Conservation (phyloP, 2,888 invertebrate species). For the Candidula unifasciata region DNA sequence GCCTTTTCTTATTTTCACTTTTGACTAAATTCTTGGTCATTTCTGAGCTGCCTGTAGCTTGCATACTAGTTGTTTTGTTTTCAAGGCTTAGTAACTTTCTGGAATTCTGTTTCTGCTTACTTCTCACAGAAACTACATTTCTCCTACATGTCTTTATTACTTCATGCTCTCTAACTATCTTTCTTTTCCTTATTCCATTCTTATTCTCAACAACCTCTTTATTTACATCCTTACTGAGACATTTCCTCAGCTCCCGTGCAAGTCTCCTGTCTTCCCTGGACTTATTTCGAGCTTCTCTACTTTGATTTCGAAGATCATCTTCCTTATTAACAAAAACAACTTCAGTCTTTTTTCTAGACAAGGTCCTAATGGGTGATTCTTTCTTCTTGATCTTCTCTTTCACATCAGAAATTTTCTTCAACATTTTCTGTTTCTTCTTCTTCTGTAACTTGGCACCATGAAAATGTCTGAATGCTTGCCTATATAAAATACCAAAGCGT, state of each 20-base stretch:
- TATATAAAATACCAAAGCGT: constrained; percentile 40
- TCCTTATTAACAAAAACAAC: neutral
- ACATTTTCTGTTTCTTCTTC: neutral
- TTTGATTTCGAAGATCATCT: neutral
- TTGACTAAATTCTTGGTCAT: neutral
- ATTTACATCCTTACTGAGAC: neutral
- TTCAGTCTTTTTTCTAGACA: neutral
- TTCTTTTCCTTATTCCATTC: neutral
- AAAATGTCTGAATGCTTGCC: constrained; percentile 39
- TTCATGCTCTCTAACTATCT: neutral
- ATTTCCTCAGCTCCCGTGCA: neutral
- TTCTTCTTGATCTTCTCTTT: neutral
- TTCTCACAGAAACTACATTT: neutral
- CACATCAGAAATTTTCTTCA: neutral
- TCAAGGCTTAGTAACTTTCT: neutral
- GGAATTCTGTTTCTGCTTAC: neutral
- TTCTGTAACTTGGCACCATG: neutral
- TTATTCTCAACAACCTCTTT: neutral
- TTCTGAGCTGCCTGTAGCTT: neutral
- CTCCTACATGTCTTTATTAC: neutral
- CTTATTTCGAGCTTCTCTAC: neutral
- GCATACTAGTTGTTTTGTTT: neutral
- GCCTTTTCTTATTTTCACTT: constrained; percentile 10
- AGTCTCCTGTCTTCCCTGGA: neutral
- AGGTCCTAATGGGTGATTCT: no score